Base-by-base conservation (phyloP, 2,888 invertebrate species). In the Polietes domitor region DNA sequence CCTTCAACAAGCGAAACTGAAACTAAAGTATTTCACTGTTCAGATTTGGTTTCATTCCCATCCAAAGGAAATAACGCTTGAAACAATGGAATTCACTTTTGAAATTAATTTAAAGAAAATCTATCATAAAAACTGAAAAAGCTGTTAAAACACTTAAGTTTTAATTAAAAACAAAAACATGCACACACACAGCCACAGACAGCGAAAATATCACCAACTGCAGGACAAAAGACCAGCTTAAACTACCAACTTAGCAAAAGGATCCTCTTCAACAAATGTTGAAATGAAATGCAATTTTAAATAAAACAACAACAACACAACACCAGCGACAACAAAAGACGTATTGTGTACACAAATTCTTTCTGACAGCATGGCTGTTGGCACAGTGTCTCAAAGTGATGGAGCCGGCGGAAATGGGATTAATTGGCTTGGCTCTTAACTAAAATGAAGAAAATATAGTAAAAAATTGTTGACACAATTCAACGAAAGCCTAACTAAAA, bases 121-220 rank as follows among this genome's bases (percentile, higher is more conserved):
- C 76, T 81, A 72, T 55, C 50, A 70, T 76, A 75, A 32, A 10
- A 73, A 73, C 55, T 47, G 73, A 78, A 79, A 84, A 73, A 79
- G 73, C 78, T 84, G 63, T 84, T 84, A 81, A 81, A 81, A 84
- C 81, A 84, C 84, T 84, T 84, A 81, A 84, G 75, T 81, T 84
- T 84, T 84, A 84, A 84, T 84, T 84, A 84, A 84, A 68, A 84
- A 81, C 76, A 77, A 77, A 75, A 80, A 53, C 5, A 12, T 17
- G 41, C 37, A 37, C 21, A n/a, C 68, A 37, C 43, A 15, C 37
- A 65, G 1, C 17, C 37, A 65, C 19, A 7, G 17, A 21, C 32
- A 68, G 5, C 28, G 17, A 55, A 12, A 21, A 41, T 12, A 79
- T 37, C 24, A 55, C 15, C 28, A 28, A 43, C 28, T 65, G n/a